Evolutionary conservation across 2,888 invertebrate species (phyloP).

Genomic region (Megamerina dolium): DNA sequence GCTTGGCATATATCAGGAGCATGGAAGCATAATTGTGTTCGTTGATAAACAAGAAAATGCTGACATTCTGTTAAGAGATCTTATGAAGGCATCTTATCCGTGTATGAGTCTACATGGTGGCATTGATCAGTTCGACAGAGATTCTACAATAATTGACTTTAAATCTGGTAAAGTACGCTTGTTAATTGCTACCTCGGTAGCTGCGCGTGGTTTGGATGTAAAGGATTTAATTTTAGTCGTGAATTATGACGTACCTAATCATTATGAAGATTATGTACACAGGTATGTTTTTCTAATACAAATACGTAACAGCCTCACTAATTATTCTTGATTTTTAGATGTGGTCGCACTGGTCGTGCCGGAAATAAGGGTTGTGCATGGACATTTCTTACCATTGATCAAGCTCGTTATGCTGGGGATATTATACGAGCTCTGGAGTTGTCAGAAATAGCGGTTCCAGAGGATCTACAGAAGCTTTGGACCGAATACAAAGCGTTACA

Average conservation of each 20-base stretch:
- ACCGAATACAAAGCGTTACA: slow-evolving; percentile 82
- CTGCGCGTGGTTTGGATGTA: slow-evolving; percentile 96
- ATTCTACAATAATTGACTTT: slow-evolving; percentile 95
- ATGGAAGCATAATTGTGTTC: slow-evolving; percentile 92
- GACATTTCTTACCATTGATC: slow-evolving; percentile 94
- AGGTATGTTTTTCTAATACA: slow-evolving; percentile 44
- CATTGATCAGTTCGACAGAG: slow-evolving; percentile 98
- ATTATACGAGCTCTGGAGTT: slow-evolving; percentile 86
- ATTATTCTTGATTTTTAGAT: slow-evolving; percentile 52
- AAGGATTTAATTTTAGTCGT: slow-evolving; percentile 95
- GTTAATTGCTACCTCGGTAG: slow-evolving; percentile 95
- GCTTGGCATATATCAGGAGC: slow-evolving; percentile 86
- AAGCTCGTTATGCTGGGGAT: slow-evolving; percentile 90
- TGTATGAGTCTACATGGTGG: slow-evolving; percentile 98
- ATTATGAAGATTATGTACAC: slow-evolving; percentile 99
- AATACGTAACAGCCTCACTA: background rate
- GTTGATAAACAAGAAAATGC: slow-evolving; percentile 99
- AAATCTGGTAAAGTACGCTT: slow-evolving; percentile 90
- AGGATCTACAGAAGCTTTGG: slow-evolving; percentile 74
- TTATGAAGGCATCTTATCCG: slow-evolving; percentile 93
- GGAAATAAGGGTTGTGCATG: slow-evolving; percentile 97
- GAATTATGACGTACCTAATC: slow-evolving; percentile 99
- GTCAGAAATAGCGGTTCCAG: slow-evolving; percentile 71
- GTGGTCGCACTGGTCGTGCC: slow-evolving; percentile 82
- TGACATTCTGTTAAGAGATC: slow-evolving; percentile 83